phyloP scores from a whole-genome alignment of 2,797 vertebrate genomes.

The Spea hammondii region DNA sequence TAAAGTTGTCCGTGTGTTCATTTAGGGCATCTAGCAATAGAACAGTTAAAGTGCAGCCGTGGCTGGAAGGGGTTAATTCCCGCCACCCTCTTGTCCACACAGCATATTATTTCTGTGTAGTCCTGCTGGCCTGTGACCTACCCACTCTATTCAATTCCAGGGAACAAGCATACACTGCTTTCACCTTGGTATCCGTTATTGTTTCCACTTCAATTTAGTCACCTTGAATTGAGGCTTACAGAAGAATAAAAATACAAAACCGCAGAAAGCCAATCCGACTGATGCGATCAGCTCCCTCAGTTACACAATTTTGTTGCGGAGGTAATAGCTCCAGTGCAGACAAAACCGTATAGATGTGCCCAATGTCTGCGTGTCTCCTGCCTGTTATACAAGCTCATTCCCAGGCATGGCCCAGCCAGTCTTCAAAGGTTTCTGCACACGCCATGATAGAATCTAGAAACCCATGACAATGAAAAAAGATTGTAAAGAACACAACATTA shows the following conservation, averaged over 20 bases:
- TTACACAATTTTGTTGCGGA: conserved; percentile 57
- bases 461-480: too few species aligned
- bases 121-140: conserved; percentile 51
- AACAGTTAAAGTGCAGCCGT: background rate
- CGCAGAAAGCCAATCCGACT: conserved; percentile 59
- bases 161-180: conserved; percentile 43
- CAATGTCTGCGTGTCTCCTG: conserved; percentile 3
- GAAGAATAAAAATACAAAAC: conserved; percentile 34
- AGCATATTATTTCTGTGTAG: conserved; percentile 41
- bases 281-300: conserved; percentile 58
- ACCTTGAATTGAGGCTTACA: conserved; percentile 63
- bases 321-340: conserved; percentile 56
- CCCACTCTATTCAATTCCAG: conserved; percentile 45
- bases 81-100: conserved; percentile 9
- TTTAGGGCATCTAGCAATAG: background rate
- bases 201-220: conserved; percentile 63
- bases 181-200: conserved; percentile 46
- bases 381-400: conserved; percentile 62
- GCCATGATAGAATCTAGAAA: conserved; percentile 27
- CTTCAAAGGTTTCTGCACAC: conserved; percentile 53
- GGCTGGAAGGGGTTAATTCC: conserved; percentile 40
- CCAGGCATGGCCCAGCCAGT: conserved; percentile 54
- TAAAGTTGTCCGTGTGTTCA: background rate
- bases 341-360: background rate
- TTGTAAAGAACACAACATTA: background rate